phyloP scores from a whole-genome alignment of 2,797 vertebrate genomes.

The Prionace glauca region DNA sequence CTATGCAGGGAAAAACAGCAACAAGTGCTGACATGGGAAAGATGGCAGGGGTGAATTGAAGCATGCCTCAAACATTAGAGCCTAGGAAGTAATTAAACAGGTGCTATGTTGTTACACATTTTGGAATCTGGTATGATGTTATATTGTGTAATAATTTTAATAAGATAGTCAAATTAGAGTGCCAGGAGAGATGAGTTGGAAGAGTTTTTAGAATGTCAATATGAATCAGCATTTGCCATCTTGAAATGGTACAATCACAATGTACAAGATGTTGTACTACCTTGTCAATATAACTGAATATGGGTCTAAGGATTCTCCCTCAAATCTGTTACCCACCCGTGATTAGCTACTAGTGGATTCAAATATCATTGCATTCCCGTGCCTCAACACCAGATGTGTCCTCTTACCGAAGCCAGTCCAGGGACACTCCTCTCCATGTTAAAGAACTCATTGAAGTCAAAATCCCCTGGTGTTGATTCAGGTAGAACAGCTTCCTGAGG shows the following conservation, averaged over 20 bases:
- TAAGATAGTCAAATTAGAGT: not conserved
- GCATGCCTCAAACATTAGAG: not conserved
- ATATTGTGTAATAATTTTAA: not conserved
- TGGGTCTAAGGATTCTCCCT: not conserved
- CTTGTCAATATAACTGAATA: not conserved
- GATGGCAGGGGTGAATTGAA: not conserved
- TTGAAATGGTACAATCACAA: not conserved
- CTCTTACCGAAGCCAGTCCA: conserved; percentile 90
- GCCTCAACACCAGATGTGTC: not conserved
- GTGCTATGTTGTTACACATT: not conserved
- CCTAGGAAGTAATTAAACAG: no score
- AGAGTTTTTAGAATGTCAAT: not conserved
- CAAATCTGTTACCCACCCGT: not conserved
- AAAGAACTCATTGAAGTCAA: conserved; percentile 98
- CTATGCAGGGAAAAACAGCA: not conserved
- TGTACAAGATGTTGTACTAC: not conserved
- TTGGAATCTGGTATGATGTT: not conserved
- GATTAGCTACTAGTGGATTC: not conserved
- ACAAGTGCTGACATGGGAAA: not conserved
- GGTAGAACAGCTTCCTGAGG: conserved; percentile 74
- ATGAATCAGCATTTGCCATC: not conserved
- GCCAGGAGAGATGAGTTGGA: not conserved
- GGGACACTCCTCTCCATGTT: conserved; percentile 96
- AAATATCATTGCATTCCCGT: not conserved
- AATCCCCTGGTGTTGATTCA: conserved; percentile 80